Conservation (phyloP, 2,113 vertebrate genomes). For the Carassius carassius region DNA sequence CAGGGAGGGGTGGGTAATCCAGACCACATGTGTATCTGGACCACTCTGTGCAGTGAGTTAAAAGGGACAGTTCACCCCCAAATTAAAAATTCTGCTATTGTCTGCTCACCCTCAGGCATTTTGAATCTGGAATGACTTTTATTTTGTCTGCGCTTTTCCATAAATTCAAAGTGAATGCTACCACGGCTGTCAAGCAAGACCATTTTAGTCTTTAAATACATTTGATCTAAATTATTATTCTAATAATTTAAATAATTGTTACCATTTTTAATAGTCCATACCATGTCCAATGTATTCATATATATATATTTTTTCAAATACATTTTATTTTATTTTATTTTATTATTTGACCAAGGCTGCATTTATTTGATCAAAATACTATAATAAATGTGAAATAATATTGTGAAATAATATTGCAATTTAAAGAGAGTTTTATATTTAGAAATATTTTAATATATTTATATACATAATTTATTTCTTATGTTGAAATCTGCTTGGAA, state of each 20-base stretch:
- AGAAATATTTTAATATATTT: not conserved
- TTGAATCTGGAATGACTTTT: not conserved
- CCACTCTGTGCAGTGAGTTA: constrained; percentile 20
- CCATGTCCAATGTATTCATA: not conserved
- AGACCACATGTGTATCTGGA: constrained; percentile 51
- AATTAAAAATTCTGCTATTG: not conserved
- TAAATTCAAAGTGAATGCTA: too few species aligned
- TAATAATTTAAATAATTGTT: not conserved
- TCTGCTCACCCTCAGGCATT: not conserved
- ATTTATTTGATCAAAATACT: not conserved
- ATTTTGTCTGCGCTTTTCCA: not conserved
- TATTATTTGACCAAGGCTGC: too few species aligned
- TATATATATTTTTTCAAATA: not conserved
- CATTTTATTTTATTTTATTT: too few species aligned
- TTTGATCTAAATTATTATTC: too few species aligned
- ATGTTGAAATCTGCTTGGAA: not conserved
- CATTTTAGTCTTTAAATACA: too few species aligned
- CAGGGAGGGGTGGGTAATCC: constrained; percentile 47
- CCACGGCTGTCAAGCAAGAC: too few species aligned
- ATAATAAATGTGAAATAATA: not conserved
- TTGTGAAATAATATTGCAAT: not conserved
- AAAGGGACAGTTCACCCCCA: not conserved
- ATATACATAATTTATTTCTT: not conserved
- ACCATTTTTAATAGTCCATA: not conserved
- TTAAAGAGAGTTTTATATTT: not conserved